Base-by-base conservation (phyloP, 2,797 vertebrate genomes). In the Clarias pachynema region DNA sequence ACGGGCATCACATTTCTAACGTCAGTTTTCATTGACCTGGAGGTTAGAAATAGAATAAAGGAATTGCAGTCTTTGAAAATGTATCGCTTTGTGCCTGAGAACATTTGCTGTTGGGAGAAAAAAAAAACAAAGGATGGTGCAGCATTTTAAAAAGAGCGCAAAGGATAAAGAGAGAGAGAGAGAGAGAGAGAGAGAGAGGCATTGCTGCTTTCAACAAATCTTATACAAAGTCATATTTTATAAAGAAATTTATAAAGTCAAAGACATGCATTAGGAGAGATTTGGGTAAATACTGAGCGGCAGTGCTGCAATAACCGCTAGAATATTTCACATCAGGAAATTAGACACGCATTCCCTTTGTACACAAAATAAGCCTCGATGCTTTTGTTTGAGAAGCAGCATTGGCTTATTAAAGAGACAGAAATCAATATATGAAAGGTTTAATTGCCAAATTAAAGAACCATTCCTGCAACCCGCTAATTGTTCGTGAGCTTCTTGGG, bases 41-140 rank as follows among this genome's bases (percentile, higher is more conserved):
- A 85, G 72, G 84, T 79, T 88, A 82, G 78, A 84, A 88, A 89
- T 77, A 89, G 81, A 85, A 88, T 70, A 81, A 87, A 82, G 68
- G 34, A 85, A 82, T 63, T 70, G 63, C 37, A 59, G 85, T 78
- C 56, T 86, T 74, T 85, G 84, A 85, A 87, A 87, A 85, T 73
- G 78, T 66, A 79, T 78, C 34, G 77, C 37, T 68, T 83, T 89
- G 84, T 84, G 83, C 68, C 84, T 70, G 78, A 81, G 84, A 88
- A 72, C 53, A 66, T 88, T 87, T 80, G 66, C 81, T 85, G 89
- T 88, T 73, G 34, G n/a, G 59, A 8, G 57, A 9, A 22, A 56
- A 56, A 85, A 87, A 85, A 85, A 20, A 81, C 53, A 86, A 70
- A 70, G 72, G 74, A 59, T 63, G 77, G 85, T 20, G 72, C 31